Percentiles rank a stretch among this genome's conserved stretches.
Conservation (phyloP, 2,797 vertebrate genomes). For the Ispidina lecontei region DNA sequence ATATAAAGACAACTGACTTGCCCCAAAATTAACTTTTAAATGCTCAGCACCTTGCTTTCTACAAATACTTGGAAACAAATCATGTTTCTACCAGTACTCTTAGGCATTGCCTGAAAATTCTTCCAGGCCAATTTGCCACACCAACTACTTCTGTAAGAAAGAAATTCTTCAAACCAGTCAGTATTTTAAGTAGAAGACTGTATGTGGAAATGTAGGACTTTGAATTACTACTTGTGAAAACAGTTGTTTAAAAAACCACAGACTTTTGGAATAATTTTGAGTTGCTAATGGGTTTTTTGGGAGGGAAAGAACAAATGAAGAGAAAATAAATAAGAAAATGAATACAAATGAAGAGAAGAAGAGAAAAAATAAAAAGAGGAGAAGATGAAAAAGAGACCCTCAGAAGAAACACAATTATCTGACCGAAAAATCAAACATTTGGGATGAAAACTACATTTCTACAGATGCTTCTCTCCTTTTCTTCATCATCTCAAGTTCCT, state of each 20-base stretch:
- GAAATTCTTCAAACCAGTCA: neutral
- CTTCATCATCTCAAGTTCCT: neutral
- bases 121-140: neutral
- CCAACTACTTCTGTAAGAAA: neutral
- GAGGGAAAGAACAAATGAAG: accelerated
- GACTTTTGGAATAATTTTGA: neutral
- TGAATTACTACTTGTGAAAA: neutral
- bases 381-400: neutral
- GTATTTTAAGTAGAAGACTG: neutral
- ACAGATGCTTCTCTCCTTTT: neutral
- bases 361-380: neutral
- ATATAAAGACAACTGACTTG: neutral
- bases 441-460: neutral
- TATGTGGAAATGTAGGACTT: neutral
- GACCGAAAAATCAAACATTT: neutral
- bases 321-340: neutral
- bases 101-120: neutral
- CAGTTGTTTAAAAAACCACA: neutral
- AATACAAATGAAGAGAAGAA: too few relatives aligned
- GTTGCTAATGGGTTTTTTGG: neutral
- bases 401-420: neutral
- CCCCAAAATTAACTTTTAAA: neutral
- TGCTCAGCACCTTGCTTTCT: neutral
- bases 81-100: neutral
- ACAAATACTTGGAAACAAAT: neutral